These are phyloP conservation scores for Ibidorhyncha struthersii DNA, from an alignment of 2,113 vertebrate species.

Conservation along the genomic window DNA sequence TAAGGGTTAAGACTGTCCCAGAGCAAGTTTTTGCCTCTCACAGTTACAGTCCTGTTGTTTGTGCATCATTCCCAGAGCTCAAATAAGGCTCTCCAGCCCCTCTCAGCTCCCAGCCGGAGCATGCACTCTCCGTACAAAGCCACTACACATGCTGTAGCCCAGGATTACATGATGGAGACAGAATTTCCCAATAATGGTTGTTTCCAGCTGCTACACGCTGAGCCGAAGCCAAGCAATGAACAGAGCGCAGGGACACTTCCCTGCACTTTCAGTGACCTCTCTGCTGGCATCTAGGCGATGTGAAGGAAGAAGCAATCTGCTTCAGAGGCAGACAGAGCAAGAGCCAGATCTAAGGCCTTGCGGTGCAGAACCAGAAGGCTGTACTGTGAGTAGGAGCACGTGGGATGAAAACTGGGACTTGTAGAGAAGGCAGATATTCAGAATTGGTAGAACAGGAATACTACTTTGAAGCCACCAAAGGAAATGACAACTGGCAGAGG, in stretches of 20 bases:
- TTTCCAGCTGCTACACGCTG: constrained; percentile 2
- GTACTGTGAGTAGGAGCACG: not conserved
- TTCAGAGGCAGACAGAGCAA: not conserved
- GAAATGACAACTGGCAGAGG: not conserved
- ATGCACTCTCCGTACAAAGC: not conserved
- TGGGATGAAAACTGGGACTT: not conserved
- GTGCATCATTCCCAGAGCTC: constrained; percentile 16
- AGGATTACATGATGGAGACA: not conserved
- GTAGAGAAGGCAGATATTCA: not conserved
- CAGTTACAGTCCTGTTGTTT: not conserved
- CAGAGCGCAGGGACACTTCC: not conserved
- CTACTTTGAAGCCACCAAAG: not conserved
- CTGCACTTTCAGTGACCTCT: constrained; percentile 46
- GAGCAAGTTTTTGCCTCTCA: not conserved
- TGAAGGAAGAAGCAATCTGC: not conserved
- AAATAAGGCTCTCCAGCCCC: not conserved
- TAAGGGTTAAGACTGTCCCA: constrained; percentile 20
- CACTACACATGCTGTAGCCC: not conserved
- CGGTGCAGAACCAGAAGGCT: not conserved
- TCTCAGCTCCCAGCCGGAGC: not conserved
- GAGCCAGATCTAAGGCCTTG: not conserved
- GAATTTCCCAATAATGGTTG: constrained; percentile 4
- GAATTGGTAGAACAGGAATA: not conserved
- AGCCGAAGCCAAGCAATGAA: fast-evolving
- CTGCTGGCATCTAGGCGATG: constrained; percentile 4